Conservation (phyloP, 2,888 invertebrate species). For the Mayetiola destructor region DNA sequence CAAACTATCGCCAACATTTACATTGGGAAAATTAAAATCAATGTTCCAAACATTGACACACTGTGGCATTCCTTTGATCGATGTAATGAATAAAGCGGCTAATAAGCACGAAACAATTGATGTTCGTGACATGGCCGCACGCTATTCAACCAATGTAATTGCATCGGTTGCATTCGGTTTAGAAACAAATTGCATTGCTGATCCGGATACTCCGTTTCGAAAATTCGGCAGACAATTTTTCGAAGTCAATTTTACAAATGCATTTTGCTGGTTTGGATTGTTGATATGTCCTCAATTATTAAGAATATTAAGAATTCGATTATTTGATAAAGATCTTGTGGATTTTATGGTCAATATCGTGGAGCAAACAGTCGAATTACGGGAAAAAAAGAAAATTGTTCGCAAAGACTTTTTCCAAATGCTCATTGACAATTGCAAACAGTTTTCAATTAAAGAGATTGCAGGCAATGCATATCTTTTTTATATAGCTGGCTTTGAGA, state of each 20-base stretch:
- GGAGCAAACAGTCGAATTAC: conserved; percentile 25
- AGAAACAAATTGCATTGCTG: conserved; percentile 23
- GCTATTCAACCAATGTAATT: conserved; percentile 28
- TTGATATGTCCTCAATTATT: conserved; percentile 34
- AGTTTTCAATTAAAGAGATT: conserved; percentile 15
- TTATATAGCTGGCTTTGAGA: conserved; percentile 28
- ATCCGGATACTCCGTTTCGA: conserved; percentile 23
- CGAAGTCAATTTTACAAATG: conserved; percentile 19
- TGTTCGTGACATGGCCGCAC: conserved; percentile 27
- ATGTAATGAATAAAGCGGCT: conserved; percentile 30
- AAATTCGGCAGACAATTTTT: conserved; percentile 20
- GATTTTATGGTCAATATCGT: conserved; percentile 28
- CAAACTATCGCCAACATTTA: conserved; percentile 46
- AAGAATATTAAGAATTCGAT: conserved; percentile 19
- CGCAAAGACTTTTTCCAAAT: conserved; percentile 29
- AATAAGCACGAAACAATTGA: conserved; percentile 32
- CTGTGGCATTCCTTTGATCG: conserved; percentile 37
- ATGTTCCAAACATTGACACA: conserved; percentile 42
- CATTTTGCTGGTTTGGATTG: conserved; percentile 37
- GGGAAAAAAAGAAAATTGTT: conserved; percentile 25
- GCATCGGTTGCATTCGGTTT: conserved; percentile 30
- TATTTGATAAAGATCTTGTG: conserved; percentile 21
- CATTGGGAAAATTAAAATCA: conserved; percentile 42
- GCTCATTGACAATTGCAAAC: conserved; percentile 20
- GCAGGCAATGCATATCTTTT: conserved; percentile 25